phyloP scores from a whole-genome alignment of 2,113 vertebrate genomes.

The Vanacampus margaritifer region DNA sequence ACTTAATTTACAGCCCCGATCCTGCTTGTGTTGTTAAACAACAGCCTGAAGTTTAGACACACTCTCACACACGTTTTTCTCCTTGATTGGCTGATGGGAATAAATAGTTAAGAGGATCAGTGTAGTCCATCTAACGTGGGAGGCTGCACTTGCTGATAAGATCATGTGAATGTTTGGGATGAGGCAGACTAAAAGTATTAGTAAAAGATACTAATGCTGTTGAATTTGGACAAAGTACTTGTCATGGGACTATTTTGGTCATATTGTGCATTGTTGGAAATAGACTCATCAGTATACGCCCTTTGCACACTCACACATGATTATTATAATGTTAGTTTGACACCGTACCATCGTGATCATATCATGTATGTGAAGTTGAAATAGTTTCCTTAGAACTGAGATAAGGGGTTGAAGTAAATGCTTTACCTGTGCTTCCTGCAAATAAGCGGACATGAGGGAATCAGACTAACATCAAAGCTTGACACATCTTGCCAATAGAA shows the following conservation, averaged over 20 bases:
- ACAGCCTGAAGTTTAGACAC: background rate
- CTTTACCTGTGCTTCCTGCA: no score
- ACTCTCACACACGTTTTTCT: background rate
- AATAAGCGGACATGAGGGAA: no score
- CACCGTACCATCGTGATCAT: no score
- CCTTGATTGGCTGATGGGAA: conserved; percentile 19
- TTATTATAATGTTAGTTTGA: no score
- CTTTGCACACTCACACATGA: background rate
- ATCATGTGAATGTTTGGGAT: conserved; percentile 3
- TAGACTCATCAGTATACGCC: background rate
- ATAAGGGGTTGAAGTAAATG: no score
- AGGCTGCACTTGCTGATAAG: background rate
- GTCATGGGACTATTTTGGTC: background rate
- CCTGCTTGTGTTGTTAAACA: background rate
- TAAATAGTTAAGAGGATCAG: conserved; percentile 36
- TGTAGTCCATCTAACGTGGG: background rate
- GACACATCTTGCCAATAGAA: no score
- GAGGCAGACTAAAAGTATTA: background rate
- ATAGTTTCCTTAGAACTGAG: no score
- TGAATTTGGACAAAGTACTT: conserved; percentile 10
- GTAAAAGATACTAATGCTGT: background rate
- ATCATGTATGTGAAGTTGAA: no score
- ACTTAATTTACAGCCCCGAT: background rate
- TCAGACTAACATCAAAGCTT: no score
- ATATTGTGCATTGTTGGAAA: background rate